Evolutionary conservation across 2,113 vertebrate genomes (phyloP), one percentile per base, ranked within the genome.

Genomic region (Suncus etruscus): DNA sequence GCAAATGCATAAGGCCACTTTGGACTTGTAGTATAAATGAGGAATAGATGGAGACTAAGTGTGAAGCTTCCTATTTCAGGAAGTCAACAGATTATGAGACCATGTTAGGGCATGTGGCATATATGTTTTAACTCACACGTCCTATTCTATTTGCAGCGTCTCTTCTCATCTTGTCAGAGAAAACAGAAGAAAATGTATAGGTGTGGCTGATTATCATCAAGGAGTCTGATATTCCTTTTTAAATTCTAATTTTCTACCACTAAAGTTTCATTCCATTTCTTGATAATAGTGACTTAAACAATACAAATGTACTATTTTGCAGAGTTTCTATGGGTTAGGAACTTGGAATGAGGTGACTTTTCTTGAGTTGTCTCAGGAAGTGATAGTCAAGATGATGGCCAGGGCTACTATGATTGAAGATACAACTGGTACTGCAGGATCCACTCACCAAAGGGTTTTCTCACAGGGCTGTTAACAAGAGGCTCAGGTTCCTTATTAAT

Each of bases 71-170:
- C 31, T 58, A 20, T 63, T 72, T 66, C 76, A 54, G 18, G 48
- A 86, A 22, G 63, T 51, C 70, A 63, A 4, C 1, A 1, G 39
- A 22, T 58, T 18, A 5, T 18, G 47, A 39, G 50, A 84, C 14
- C 6, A 1, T 20, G 24, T 8, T 6, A 11, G 10, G 48, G 24
- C 32, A 4, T 0, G 2, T 8, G 20, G 12, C 48, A 61, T 47
- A 18, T 31, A 29, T 80, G 39, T 8, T 14, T 20, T 14, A 47
- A 75, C 25, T 45, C 31, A 29, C 1, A 51, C 8, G 47, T 50
- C 32, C n/a, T 69, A 7, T 48, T 18, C 65, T 22, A 50, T 22
- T 63, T 0, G 1, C 2, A 29, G 20, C 20, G 16, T 74, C 45
- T 48, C 47, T 76, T 63, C 66, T 81, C 78, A 27, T 18, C 20